Evolutionary conservation across 2,113 vertebrate species (phyloP).

Genomic region (Emydocephalus ijimae): DNA sequence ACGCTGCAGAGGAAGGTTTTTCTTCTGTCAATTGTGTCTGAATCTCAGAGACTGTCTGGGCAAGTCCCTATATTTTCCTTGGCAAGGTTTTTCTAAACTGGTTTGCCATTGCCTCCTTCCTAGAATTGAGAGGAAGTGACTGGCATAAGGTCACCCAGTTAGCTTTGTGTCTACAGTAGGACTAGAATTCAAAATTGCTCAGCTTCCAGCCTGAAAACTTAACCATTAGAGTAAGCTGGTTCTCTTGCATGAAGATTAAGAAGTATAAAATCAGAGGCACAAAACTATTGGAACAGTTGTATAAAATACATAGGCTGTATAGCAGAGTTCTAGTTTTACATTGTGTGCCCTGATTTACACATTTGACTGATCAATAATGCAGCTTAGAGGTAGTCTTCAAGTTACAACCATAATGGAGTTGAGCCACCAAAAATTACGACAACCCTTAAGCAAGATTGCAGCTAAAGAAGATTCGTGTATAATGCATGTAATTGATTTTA

Average conservation of each 20-base stretch:
- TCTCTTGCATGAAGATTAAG: constrained; percentile 52
- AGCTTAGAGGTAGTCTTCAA: background rate
- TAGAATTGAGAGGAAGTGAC: too few species aligned
- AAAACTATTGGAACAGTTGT: constrained; percentile 19
- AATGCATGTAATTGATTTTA: background rate
- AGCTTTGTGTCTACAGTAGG: too few species aligned
- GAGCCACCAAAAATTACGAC: too few species aligned
- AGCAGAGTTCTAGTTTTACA: constrained; percentile 27
- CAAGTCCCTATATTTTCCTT: background rate
- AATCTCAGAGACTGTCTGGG: too few species aligned
- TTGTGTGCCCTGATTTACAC: background rate
- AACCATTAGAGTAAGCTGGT: background rate
- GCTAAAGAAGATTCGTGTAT: too few species aligned
- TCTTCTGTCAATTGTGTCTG: too few species aligned
- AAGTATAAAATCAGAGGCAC: constrained; percentile 22
- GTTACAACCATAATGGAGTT: background rate
- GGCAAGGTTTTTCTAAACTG: too few species aligned
- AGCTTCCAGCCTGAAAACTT: background rate
- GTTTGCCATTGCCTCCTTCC: background rate
- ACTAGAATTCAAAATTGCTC: background rate
- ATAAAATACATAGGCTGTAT: constrained; percentile 45
- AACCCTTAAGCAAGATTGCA: too few species aligned
- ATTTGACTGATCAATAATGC: background rate
- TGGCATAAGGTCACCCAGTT: too few species aligned
- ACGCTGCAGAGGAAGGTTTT: constrained; percentile 30